phyloP scores from a whole-genome alignment of 2,888 invertebrate genomes.

The Apantesis nais region DNA sequence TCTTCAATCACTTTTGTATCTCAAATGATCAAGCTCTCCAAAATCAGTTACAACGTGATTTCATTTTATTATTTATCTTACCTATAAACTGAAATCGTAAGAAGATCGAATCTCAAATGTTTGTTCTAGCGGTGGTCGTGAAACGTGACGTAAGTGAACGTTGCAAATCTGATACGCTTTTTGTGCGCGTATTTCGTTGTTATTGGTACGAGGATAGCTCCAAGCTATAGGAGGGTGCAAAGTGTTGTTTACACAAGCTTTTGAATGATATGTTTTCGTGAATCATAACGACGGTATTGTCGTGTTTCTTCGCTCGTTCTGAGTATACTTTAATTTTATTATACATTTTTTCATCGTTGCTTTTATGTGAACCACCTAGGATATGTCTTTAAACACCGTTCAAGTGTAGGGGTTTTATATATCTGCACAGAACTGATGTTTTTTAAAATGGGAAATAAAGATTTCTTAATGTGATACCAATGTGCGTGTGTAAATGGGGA shows the following conservation, averaged over 20 bases:
- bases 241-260: conserved; percentile 13
- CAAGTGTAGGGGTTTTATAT: background rate
- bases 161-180: conserved; percentile 41
- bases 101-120: conserved; percentile 40
- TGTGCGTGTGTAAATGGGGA: background rate
- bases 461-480: background rate
- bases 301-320: background rate
- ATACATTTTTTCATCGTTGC: background rate
- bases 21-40: conserved; percentile 14
- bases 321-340: background rate
- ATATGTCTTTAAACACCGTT: background rate
- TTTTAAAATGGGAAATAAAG: background rate
- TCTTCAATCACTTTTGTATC: conserved; percentile 8
- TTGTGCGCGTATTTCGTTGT: conserved; percentile 26
- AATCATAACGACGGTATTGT: conserved; percentile 5
- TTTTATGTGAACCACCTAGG: background rate
- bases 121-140: conserved; percentile 30
- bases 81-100: conserved; percentile 33
- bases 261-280: conserved; percentile 12
- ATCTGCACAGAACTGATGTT: background rate
- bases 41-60: conserved; percentile 30
- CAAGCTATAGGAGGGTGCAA: background rate
- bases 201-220: conserved; percentile 1
- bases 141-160: conserved; percentile 34
- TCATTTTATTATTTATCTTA: conserved; percentile 36